phyloP scores from a whole-genome alignment of 2,113 vertebrate genomes.

The Opisthocomus hoazin region DNA sequence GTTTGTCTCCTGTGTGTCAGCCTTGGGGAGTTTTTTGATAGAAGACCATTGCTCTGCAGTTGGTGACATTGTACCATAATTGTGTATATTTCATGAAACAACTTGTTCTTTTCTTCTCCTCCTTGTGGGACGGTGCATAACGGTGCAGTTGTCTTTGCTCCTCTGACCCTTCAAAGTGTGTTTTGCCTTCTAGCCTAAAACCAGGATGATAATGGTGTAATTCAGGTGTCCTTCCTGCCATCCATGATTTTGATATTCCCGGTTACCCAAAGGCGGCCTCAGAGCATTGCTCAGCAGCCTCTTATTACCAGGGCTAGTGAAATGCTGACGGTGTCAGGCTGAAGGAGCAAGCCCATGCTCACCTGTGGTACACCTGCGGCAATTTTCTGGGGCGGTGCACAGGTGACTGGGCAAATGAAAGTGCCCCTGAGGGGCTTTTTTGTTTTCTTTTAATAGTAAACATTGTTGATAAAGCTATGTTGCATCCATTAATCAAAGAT shows the following conservation, averaged over 20 bases:
- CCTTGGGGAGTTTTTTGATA: background rate
- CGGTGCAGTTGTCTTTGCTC: background rate
- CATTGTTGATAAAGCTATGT: background rate
- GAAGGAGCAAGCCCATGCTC: background rate
- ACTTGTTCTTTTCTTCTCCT: background rate
- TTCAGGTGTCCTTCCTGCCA: background rate
- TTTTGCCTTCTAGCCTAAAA: too few relatives aligned
- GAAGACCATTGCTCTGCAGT: background rate
- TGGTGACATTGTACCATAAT: fast-evolving
- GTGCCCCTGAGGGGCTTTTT: background rate
- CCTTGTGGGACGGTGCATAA: fast-evolving
- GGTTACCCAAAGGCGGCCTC: background rate
- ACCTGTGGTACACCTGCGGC: background rate
- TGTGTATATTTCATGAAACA: background rate
- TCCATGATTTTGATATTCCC: background rate
- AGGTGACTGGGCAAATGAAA: background rate
- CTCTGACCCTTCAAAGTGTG: too few relatives aligned
- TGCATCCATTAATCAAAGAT: background rate
- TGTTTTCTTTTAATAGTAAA: background rate
- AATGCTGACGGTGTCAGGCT: background rate
- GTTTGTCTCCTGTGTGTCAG: background rate
- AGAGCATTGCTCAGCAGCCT: background rate
- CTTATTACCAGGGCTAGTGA: background rate
- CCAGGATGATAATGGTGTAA: background rate
- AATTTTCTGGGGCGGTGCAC: background rate